Evolutionary conservation across 2,888 invertebrate species (phyloP).

Genomic region (Aphrophora alni): DNA sequence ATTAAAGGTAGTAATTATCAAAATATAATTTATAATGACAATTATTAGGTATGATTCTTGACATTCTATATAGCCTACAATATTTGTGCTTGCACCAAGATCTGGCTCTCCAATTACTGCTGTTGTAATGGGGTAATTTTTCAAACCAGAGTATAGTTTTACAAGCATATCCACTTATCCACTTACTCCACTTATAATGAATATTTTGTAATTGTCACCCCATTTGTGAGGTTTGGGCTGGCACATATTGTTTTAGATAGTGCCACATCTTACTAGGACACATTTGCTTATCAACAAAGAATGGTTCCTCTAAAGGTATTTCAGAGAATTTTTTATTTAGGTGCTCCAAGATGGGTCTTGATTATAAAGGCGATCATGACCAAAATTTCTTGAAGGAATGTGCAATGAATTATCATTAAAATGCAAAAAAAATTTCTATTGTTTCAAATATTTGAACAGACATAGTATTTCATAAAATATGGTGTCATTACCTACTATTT

Average conservation of each 20-base stretch:
- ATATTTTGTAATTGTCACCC: constrained; percentile 48
- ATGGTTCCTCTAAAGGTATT: constrained; percentile 45
- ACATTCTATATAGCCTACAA: constrained; percentile 39
- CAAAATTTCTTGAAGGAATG: constrained; percentile 32
- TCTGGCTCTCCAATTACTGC: constrained; percentile 37
- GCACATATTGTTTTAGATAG: constrained; percentile 53
- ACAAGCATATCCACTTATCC: constrained; percentile 41
- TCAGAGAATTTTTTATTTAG: constrained; percentile 42
- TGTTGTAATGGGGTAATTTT: constrained; percentile 33
- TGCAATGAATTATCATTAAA: constrained; percentile 48
- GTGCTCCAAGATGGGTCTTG: constrained; percentile 45
- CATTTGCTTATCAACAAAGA: constrained; percentile 52
- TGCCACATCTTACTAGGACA: constrained; percentile 49
- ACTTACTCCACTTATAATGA: constrained; percentile 39
- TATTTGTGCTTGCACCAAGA: constrained; percentile 39
- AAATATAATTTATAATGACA: constrained; percentile 37
- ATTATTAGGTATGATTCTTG: constrained; percentile 32
- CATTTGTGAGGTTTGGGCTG: constrained; percentile 55
- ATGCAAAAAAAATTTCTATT: constrained; percentile 46
- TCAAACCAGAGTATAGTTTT: constrained; percentile 43
- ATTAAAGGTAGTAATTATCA: constrained; percentile 43
- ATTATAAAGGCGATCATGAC: constrained; percentile 45
- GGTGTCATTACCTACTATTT: constrained; percentile 43
- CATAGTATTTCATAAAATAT: constrained; percentile 50
- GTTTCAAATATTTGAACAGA: constrained; percentile 49